Conservation (phyloP, 2,113 vertebrate species). For the Pedetes capensis region DNA sequence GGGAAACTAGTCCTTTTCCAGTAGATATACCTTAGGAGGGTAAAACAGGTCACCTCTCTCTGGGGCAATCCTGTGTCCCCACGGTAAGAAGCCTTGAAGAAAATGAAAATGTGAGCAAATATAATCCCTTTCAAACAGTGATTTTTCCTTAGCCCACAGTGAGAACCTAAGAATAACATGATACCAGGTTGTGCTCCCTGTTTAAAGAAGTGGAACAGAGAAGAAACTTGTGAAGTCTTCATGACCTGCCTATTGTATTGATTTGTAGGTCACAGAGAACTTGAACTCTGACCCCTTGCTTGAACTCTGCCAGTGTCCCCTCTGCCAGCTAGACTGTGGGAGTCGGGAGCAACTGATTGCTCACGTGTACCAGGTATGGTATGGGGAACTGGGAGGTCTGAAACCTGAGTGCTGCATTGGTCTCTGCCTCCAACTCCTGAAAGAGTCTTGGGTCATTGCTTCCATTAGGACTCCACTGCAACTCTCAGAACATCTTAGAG, state of each 20-base stretch:
- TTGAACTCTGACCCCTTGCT: conserved; percentile 78
- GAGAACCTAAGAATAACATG: conserved; percentile 18
- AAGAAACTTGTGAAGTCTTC: conserved; percentile 36
- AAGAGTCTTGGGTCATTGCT: not conserved
- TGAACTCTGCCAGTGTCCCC: conserved; percentile 90
- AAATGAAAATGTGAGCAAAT: not conserved
- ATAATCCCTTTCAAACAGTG: not conserved
- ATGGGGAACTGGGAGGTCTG: not conserved
- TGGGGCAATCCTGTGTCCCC: not conserved
- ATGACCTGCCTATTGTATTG: conserved; percentile 44
- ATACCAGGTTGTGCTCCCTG: not conserved
- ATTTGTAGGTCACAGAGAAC: conserved; percentile 75
- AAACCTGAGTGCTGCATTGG: not conserved
- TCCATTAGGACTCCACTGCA: not conserved
- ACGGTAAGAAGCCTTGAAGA: not conserved
- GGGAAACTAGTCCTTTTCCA: not conserved
- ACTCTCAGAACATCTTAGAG: not conserved
- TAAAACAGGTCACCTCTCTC: not conserved
- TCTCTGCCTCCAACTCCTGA: not conserved
- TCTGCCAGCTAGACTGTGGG: conserved; percentile 94
- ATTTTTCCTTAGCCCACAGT: not conserved
- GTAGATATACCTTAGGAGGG: not conserved
- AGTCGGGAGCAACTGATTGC: conserved; percentile 94
- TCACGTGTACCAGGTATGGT: conserved; percentile 95
- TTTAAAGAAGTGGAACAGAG: not conserved